Base-by-base conservation (phyloP, 2,888 invertebrate genomes). In the Calameuta filiformis region DNA sequence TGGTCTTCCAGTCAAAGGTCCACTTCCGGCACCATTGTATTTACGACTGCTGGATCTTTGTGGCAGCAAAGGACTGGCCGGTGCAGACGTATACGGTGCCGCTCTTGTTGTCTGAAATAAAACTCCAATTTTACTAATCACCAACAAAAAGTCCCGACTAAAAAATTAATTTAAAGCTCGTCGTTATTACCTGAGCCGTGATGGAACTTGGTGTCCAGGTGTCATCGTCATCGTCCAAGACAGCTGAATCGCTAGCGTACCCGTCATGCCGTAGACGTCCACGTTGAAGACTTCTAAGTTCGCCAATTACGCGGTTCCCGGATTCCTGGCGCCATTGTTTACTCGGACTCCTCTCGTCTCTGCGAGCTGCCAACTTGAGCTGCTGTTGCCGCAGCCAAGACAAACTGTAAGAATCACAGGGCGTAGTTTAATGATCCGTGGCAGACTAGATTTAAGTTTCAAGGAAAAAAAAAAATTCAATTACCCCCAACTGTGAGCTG, bases 341-440 rank as follows among this genome's bases (percentile, higher is more conserved):
- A n/a, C 87, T 85, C 4, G 91, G 91, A 77, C 89, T 90, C 35
- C 88, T 86, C 80, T 95, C 94, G 89, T 96, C 96, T 86, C 95
- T 94, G 84, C 95, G 94, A 85, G 96, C 96, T 75, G 96, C 94
- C 73, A 97, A 93, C 90, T 96, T 96, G 90, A 96, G 94, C 89
- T 97, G 97, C 89, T 97, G 97, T 83, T 95, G 93, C 91, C 96
- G 96, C 81, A 97, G 93, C 97, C 97, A 97, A 77, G 96, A 90
- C 79, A 90, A 86, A 79, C 92, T 92, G 82, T 15, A 80, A 83
- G 78, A 82, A 79, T 75, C 33, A 74, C 73, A 73, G 56, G 30
- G 23, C 35, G 69, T 73, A n/a, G 73, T 71, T 77, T 75, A 33
- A 31, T 31, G 15, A 35, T 69, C 33, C 69, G 30, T 40, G 40